Evolutionary conservation across 1,140 invertebrate genomes (phyloP).

Genomic region (Colletes latitarsis): DNA sequence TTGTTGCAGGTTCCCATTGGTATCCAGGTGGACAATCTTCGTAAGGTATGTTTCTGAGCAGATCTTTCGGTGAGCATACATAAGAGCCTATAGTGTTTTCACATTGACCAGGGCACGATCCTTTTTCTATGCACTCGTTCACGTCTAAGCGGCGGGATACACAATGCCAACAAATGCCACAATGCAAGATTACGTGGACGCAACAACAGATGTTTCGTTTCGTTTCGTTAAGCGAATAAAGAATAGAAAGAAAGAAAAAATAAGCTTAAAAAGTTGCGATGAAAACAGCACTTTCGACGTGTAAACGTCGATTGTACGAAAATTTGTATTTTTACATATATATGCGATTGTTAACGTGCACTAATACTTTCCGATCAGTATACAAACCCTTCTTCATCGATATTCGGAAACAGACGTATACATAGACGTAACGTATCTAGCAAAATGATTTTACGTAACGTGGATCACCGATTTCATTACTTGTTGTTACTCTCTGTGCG

Average conservation of each 20-base stretch:
- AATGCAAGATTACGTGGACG: slow-evolving; percentile 18
- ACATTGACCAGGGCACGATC: slow-evolving; percentile 83
- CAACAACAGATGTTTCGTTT: neutral
- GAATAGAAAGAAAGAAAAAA: no score
- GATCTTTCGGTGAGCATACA: slow-evolving; percentile 62
- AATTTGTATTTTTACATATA: no score
- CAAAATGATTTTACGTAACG: no score
- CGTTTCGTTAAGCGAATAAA: neutral
- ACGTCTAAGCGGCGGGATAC: slow-evolving; percentile 82
- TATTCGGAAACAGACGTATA: no score
- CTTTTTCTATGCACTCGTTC: slow-evolving; percentile 84
- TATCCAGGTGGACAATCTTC: slow-evolving; percentile 85
- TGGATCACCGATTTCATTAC: no score
- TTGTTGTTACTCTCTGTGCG: no score
- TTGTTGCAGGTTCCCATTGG: slow-evolving; percentile 79
- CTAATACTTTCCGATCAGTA: no score
- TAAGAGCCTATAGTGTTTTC: slow-evolving; percentile 87
- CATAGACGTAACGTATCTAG: no score
- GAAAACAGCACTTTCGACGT: no score
- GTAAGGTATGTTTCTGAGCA: slow-evolving; percentile 75
- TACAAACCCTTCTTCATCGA: neutral
- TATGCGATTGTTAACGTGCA: no score
- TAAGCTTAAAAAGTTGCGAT: neutral
- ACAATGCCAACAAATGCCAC: slow-evolving; percentile 30
- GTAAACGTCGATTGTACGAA: no score